Evolutionary conservation across 2,113 vertebrate species (phyloP), one percentile per base, ranked within the genome.

Genomic region (Pithys albifrons): DNA sequence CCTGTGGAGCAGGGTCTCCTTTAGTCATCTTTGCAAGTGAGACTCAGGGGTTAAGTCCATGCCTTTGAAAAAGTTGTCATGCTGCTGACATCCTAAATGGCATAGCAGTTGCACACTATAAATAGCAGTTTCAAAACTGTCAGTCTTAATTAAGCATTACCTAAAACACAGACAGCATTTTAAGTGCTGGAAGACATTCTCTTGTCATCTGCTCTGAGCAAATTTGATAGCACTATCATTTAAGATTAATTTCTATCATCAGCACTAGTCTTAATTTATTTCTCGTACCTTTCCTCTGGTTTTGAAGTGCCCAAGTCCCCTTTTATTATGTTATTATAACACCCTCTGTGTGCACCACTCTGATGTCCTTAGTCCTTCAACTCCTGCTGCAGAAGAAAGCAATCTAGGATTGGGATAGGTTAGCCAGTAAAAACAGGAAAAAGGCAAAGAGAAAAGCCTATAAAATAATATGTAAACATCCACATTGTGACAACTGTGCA

Each of bases 141-240:
- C 89, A 88, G 51, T 95, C 92, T 92, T 92, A 86, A 97, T 95
- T 97, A 93, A 92, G 73, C 72, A 71, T 45, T 81, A 89, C 65
- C 88, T 95, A 91, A 95, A 96, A 89, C 83, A 96, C 46, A 87
- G 73, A 89, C 85, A 91, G 85, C 65, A 88, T 91, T 93, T 83
- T 81, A 92, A 93, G 96, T 59, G 79, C 79, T 92, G 86, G 65
- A 94, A 92, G 67, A 92, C 22, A n/a, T 67, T 91, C 75, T 86
- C 94, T 35, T 94, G 80, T 95, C 94, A 92, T 77, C 43, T 93
- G 79, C 76, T 91, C 72, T 39, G 29, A 89, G 76, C 35, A 55
- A 80, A 91, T 86, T 77, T 86, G 88, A 84, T 92, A 90, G 79
- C 1, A 7, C 54, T 75, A 93, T 89, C 92, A 89, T 79, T 75